These are phyloP conservation scores for Caenorhabditis virilis DNA, from an alignment of 2,888 invertebrate species.

Conservation along the genomic window DNA sequence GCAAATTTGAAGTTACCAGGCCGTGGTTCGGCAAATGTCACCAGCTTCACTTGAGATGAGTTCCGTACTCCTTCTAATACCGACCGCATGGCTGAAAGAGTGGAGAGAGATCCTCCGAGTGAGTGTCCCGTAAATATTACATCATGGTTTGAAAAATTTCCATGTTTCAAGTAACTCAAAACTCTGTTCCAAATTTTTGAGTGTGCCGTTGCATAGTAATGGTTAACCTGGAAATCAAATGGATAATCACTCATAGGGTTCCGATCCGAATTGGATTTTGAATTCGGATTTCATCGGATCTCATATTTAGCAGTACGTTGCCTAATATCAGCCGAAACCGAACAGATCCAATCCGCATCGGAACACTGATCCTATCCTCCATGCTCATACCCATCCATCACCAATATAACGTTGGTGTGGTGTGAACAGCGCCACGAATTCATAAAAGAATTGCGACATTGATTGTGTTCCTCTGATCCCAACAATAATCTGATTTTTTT, in stretches of 20 bases:
- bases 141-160: background rate
- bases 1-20: background rate
- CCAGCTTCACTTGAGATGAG: background rate
- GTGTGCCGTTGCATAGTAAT: no score
- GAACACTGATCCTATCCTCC: no score
- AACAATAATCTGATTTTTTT: background rate
- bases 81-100: background rate
- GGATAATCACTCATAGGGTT: no score
- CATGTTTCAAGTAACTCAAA: no score
- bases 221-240: no score
- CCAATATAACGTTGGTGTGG: background rate
- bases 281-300: background rate
- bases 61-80: background rate
- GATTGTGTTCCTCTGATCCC: background rate
- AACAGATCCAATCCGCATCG: background rate
- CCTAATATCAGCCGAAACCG: background rate
- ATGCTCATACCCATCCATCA: background rate
- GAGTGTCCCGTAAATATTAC: background rate
- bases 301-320: background rate
- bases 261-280: no score
- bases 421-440: background rate
- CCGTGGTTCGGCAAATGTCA: background rate
- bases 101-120: background rate
- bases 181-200: no score
- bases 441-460: background rate